phyloP scores from a whole-genome alignment of 2,113 vertebrate genomes.

The Cyanistes caeruleus region DNA sequence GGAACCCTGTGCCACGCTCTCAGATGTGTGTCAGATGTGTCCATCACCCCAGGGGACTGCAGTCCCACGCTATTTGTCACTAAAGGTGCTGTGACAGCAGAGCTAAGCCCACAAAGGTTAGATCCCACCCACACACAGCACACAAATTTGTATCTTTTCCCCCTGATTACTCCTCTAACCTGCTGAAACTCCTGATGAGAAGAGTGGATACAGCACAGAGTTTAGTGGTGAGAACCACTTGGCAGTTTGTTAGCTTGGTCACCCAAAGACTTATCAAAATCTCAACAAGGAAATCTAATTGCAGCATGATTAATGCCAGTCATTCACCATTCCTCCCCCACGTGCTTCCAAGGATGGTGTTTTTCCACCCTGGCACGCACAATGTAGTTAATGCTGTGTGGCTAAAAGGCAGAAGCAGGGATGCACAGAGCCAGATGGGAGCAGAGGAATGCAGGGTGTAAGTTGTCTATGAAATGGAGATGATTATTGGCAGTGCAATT shows the following conservation, averaged over 20 bases:
- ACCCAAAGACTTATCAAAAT: not conserved
- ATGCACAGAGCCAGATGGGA: slow-evolving; percentile 4
- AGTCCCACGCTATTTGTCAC: not conserved
- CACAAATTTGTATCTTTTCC: not conserved
- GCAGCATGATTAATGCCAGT: not conserved
- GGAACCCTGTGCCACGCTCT: not conserved
- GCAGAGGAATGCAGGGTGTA: not conserved
- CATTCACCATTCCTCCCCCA: not conserved
- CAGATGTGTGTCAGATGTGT: not conserved
- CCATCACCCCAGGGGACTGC: not conserved
- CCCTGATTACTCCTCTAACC: not conserved
- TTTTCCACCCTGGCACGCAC: not conserved
- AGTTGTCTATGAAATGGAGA: not conserved
- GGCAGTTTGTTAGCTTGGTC: not conserved
- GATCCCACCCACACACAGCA: not conserved
- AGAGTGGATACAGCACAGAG: not conserved
- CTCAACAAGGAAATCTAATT: not conserved
- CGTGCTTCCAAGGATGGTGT: not conserved
- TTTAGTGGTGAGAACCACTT: not conserved
- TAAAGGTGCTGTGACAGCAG: not conserved
- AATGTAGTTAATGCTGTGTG: not conserved
- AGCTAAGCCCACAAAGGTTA: not conserved
- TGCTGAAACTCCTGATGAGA: not conserved
- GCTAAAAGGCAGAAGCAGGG: not conserved
- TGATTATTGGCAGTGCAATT: not conserved